Evolutionary conservation across 2,113 vertebrate genomes (phyloP), one percentile per base, ranked within the genome.

Genomic region (Mormoops blainvillei): DNA sequence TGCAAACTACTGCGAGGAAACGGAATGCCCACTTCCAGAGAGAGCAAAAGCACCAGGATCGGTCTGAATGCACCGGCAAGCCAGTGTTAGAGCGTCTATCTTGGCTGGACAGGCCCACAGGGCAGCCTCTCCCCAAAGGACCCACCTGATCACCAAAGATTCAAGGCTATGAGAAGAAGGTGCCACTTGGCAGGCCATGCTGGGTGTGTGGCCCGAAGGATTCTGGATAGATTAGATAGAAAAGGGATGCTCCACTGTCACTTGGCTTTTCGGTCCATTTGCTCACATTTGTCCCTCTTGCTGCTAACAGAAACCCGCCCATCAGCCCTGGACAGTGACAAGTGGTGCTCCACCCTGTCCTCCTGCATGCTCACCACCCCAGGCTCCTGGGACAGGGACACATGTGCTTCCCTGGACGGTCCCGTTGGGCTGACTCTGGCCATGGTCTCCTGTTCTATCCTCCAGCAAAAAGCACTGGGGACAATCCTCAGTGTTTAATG

Each of bases 1-100:
- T 19, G 22, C 16, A 16, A n/a, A 43, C 19, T 1, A 1, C 16
- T 5, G 8, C 7, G 5, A 2, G 5, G 1, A 33, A 28, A n/a
- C 33, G 4, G 33, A 10, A 52, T 0, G 4, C 45, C 74, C 16
- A 7, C 31, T 4, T 28, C 24, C 61, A 74, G 78, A 70, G 71
- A 24, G 20, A 41, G 36, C 33, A 15, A 31, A 41, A 2, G 58
- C n/a, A 33, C 1, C 7, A 0, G 26, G 71, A 7, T 12, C 10
- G 5, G 38, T 41, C 74, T 22, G 38, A 26, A 41, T 5, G 26
- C 31, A 19, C 10, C 1, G 4, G 73, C 4, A 41, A 70, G 92
- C 48, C 52, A 28, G 38, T 14, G 19, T 36, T 22, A 22, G 71
- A 16, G 71, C 4, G 1, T 26, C 20, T 8, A 20, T 33, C 45